phyloP scores from a whole-genome alignment of 1,140 invertebrate genomes.

The Drosophila simulans region DNA sequence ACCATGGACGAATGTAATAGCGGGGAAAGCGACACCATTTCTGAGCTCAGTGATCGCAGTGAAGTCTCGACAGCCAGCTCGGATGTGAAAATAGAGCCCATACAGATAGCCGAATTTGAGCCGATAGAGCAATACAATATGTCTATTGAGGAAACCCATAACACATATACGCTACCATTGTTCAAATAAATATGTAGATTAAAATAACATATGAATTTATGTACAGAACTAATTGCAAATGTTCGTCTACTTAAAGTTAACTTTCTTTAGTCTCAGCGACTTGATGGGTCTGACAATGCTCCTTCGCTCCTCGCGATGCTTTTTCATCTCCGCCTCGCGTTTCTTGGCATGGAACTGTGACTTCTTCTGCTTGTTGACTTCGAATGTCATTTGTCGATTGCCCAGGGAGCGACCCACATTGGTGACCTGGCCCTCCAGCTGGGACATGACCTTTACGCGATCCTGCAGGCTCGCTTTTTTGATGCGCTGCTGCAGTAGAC shows the following conservation, averaged over 20 bases:
- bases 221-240: slow-evolving; percentile 43
- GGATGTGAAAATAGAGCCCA: neutral
- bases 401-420: slow-evolving; percentile 87
- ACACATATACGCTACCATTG: neutral
- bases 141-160: neutral
- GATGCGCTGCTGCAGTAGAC: slow-evolving; percentile 72
- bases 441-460: slow-evolving; percentile 87
- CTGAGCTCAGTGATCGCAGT: slow-evolving; percentile 6
- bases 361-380: slow-evolving; percentile 85
- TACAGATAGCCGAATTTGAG: slow-evolving; percentile 10
- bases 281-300: slow-evolving; percentile 89
- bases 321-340: slow-evolving; percentile 86
- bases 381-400: slow-evolving; percentile 93
- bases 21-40: slow-evolving; percentile 15
- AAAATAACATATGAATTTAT: slow-evolving; percentile 55
- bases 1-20: neutral
- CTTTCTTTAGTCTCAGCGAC: slow-evolving; percentile 75
- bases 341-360: slow-evolving; percentile 84
- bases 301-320: slow-evolving; percentile 90
- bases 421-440: slow-evolving; percentile 85
- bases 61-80: neutral
- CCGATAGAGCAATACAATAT: neutral
- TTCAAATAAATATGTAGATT: slow-evolving; percentile 15
- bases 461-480: slow-evolving; percentile 89
- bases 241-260: slow-evolving; percentile 79